These are phyloP conservation scores for Geococcyx californianus DNA, from an alignment of 2,113 vertebrate species.

Conservation along the genomic window DNA sequence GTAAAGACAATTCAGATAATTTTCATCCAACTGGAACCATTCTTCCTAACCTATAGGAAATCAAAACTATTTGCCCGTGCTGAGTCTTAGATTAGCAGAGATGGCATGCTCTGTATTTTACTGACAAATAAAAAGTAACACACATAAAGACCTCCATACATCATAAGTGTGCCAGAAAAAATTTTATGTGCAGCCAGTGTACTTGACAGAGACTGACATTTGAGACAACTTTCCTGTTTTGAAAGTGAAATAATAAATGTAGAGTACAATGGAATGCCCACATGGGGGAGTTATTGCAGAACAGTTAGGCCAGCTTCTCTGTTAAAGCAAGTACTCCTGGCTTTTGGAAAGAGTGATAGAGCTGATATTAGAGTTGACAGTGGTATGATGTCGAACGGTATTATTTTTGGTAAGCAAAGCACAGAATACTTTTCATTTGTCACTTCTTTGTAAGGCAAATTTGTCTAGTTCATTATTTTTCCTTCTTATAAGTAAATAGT, in stretches of 20 bases:
- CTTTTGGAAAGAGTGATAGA: not conserved
- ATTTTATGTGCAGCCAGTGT: not conserved
- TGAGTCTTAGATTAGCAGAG: not conserved
- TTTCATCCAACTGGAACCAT: not conserved
- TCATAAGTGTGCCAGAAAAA: accelerated
- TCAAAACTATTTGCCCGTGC: not conserved
- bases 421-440: not conserved
- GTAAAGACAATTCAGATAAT: not conserved
- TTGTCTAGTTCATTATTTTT: not conserved
- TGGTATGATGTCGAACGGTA: not conserved
- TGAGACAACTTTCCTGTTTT: not conserved
- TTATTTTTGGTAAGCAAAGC: not conserved
- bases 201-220: not conserved
- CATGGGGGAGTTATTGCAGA: constrained; percentile 42
- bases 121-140: not conserved
- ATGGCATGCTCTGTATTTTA: not conserved
- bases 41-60: not conserved
- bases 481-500: not conserved
- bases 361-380: not conserved
- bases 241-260: not conserved
- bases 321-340: not conserved
- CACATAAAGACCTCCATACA: not conserved
- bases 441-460: not conserved
- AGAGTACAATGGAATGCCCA: not conserved
- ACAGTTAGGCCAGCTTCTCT: not conserved